phyloP scores from a whole-genome alignment of 2,888 invertebrate genomes.

The Ceramica pisi region DNA sequence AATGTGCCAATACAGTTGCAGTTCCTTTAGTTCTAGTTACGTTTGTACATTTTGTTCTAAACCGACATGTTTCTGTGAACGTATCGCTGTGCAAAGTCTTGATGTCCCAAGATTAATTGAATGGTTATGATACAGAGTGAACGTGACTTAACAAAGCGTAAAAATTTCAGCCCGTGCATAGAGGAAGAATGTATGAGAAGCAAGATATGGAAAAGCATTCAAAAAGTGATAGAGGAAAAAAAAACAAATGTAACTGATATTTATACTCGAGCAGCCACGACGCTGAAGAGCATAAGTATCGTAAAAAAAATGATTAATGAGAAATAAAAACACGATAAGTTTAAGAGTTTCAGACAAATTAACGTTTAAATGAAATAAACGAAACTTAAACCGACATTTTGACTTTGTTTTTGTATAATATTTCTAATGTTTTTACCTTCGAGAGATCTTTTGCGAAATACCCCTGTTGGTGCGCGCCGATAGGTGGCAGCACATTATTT shows the following conservation, averaged over 20 bases:
- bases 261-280: constrained; percentile 77
- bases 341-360: constrained; percentile 76
- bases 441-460: constrained; percentile 99
- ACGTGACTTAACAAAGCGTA: constrained; percentile 87
- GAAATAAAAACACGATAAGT: constrained; percentile 77
- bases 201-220: constrained; percentile 90
- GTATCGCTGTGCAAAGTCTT: constrained; percentile 86
- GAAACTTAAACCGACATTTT: constrained; percentile 85
- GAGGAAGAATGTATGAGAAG: constrained; percentile 88
- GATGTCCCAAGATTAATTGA: constrained; percentile 80
- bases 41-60: constrained; percentile 77
- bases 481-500: constrained; percentile 88
- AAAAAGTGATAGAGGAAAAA: constrained; percentile 85
- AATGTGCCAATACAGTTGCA: constrained; percentile 80
- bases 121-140: constrained; percentile 88
- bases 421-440: constrained; percentile 95
- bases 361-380: constrained; percentile 78
- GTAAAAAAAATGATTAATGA: constrained; percentile 81
- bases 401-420: constrained; percentile 81
- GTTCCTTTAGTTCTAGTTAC: constrained; percentile 69
- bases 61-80: constrained; percentile 81
- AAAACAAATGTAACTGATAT: constrained; percentile 79
- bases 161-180: constrained; percentile 89
- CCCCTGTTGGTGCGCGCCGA: constrained; percentile 93
- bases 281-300: constrained; percentile 81